Conservation (phyloP, 2,113 vertebrate genomes). For the Condylura cristata region DNA sequence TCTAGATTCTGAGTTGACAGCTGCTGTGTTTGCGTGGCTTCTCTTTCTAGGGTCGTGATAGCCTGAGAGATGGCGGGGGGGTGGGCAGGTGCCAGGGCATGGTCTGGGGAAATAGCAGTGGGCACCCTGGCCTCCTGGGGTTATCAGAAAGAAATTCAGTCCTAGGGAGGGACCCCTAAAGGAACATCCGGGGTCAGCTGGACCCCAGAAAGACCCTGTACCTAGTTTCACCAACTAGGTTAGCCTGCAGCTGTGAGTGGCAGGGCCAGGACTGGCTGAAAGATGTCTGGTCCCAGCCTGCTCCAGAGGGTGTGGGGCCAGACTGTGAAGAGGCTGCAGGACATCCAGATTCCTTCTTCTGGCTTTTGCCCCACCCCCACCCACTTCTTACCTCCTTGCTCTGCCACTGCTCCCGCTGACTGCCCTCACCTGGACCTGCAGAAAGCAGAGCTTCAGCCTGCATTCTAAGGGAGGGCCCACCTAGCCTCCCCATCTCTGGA, state of each 20-base stretch:
- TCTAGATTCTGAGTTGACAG: not conserved
- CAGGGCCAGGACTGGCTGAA: not conserved
- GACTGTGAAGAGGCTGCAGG: not conserved
- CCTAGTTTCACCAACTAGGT: not conserved
- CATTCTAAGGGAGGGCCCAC: not conserved
- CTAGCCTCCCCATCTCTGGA: not conserved
- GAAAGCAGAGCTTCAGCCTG: not conserved
- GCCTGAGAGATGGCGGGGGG: not conserved
- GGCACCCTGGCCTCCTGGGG: not conserved
- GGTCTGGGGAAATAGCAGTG: not conserved
- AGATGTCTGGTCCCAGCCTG: not conserved
- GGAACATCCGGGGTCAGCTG: not conserved
- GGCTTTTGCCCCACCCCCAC: not conserved
- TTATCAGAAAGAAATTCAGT: not conserved
- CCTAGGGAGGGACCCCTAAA: not conserved
- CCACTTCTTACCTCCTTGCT: not conserved
- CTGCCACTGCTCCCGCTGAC: not conserved
- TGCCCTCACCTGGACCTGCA: not conserved
- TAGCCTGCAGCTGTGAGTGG: not conserved
- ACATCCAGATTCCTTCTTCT: not conserved
- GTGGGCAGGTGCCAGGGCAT: fast-evolving
- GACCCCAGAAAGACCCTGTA: not conserved
- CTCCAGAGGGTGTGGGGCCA: not conserved
- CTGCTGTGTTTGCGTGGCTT: not conserved
- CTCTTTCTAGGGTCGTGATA: not conserved